These are phyloP conservation scores for Tholera decimalis DNA, from an alignment of 2,888 invertebrate genomes.

Conservation along the genomic window DNA sequence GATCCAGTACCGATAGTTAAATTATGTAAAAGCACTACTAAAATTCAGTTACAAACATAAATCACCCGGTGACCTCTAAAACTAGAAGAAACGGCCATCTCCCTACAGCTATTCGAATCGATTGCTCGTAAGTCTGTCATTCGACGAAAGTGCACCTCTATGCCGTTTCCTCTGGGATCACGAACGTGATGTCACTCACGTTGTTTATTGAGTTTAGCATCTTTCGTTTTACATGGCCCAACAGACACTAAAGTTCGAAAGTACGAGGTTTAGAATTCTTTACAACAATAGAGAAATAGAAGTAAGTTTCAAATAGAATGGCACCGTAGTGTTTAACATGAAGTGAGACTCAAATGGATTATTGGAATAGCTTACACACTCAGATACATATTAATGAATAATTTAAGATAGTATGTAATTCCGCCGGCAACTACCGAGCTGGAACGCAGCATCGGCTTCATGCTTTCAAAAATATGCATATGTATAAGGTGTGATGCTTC, in stretches of 20 bases:
- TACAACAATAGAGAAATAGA: not conserved
- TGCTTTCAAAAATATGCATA: too few species aligned
- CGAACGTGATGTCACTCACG: constrained; percentile 2
- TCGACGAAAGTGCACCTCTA: constrained; percentile 39
- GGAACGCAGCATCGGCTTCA: too few species aligned
- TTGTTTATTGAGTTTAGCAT: constrained; percentile 28
- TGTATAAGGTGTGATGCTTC: too few species aligned
- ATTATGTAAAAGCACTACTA: not conserved
- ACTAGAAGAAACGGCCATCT: not conserved
- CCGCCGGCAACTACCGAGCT: too few species aligned
- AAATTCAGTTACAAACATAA: not conserved
- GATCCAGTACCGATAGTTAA: not conserved
- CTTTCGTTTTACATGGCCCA: constrained; percentile 31
- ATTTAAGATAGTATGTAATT: too few species aligned
- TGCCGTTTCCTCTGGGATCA: constrained; percentile 10
- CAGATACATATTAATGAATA: too few species aligned
- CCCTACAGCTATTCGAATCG: constrained; percentile 8
- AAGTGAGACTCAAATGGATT: constrained; percentile 14
- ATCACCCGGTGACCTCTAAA: constrained; percentile 23
- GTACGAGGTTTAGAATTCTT: not conserved
- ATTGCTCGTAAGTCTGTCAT: constrained; percentile 28
- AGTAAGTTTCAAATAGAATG: not conserved
- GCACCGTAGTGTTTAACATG: not conserved
- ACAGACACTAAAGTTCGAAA: constrained; percentile 26
- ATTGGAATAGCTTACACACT: not conserved